Conservation (phyloP, 2,888 invertebrate genomes). For the Lysandra bellargus region DNA sequence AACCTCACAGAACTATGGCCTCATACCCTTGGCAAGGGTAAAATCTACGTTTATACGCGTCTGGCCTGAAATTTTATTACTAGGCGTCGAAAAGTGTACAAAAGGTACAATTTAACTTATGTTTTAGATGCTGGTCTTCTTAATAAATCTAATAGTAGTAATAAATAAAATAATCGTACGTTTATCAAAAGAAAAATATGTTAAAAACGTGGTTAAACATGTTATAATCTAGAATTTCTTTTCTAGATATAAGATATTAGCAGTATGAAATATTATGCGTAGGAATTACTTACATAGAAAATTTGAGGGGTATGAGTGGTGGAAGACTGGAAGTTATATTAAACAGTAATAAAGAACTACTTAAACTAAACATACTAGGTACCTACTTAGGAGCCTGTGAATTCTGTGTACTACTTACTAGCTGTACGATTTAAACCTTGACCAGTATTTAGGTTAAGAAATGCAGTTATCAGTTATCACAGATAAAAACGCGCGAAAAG, state of each 20-base stretch:
- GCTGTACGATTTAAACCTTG: not conserved
- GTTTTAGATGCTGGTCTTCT: not conserved
- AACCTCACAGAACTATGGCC: conserved; percentile 12
- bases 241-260: too few species aligned
- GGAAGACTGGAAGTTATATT: too few species aligned
- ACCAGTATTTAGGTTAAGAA: conserved; percentile 21
- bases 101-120: not conserved
- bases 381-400: too few species aligned
- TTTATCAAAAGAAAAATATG: too few species aligned
- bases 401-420: not conserved
- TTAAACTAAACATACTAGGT: too few species aligned
- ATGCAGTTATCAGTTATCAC: conserved; percentile 16
- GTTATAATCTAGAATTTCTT: too few species aligned
- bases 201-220: too few species aligned
- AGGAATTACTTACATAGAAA: too few species aligned
- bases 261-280: too few species aligned
- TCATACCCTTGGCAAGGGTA: conserved; percentile 28
- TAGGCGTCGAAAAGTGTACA: not conserved
- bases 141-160: not conserved
- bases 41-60: conserved; percentile 11
- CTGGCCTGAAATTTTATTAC: not conserved
- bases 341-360: too few species aligned
- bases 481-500: conserved; percentile 48
- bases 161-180: too few species aligned
- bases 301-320: too few species aligned